A percentile compares a stretch with the other conserved stretches of the same genome.
Conservation (phyloP, 2,797 vertebrate species). For the Platyrinchus mystaceus region DNA sequence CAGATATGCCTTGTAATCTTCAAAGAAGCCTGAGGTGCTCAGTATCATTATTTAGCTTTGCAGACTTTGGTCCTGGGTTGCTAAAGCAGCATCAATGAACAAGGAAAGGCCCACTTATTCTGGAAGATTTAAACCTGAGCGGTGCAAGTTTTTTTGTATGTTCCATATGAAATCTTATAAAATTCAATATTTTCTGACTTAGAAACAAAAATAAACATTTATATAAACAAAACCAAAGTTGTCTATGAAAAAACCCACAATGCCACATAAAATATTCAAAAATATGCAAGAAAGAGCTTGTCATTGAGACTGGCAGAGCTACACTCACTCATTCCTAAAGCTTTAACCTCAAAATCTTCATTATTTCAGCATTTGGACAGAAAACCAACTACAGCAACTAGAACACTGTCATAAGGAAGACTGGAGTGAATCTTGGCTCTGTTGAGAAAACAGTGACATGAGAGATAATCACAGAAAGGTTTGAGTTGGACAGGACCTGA, state of each 20-base stretch:
- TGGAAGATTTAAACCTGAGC: neutral
- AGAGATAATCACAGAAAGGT: neutral
- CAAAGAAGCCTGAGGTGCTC: neutral
- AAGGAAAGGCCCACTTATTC: neutral
- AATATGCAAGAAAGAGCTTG: neutral
- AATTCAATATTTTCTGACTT: neutral
- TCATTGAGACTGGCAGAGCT: neutral
- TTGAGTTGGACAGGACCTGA: neutral
- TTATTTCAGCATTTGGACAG: neutral
- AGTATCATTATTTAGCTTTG: neutral
- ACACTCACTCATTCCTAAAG: neutral
- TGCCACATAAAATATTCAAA: neutral
- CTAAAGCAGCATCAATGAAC: neutral
- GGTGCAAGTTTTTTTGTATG: neutral
- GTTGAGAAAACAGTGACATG: neutral
- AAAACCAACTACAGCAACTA: neutral
- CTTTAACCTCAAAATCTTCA: neutral
- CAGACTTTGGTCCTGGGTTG: neutral
- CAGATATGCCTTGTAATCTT: neutral
- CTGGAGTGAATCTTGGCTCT: neutral
- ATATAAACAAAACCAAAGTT: neutral
- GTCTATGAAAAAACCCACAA: neutral
- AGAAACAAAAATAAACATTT: neutral
- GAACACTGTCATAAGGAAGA: neutral
- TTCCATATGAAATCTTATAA: neutral